Percentiles rank a stretch among this genome's conserved stretches.
These are phyloP conservation scores for Myiotriccus ornatus DNA, from an alignment of 2,797 vertebrate genomes.

Conservation along the genomic window DNA sequence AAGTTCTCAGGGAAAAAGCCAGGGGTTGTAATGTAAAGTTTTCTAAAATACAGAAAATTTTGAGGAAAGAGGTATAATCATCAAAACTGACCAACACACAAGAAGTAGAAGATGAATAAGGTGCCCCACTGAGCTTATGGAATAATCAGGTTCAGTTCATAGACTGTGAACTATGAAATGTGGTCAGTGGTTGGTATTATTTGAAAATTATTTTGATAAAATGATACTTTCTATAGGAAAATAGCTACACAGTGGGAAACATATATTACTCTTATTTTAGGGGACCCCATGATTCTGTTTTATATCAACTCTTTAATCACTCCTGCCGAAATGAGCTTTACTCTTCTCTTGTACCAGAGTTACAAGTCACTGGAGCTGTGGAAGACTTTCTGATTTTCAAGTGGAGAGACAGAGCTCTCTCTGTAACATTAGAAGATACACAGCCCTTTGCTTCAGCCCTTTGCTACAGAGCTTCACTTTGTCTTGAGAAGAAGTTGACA, in stretches of 20 bases:
- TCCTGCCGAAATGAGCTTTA: neutral
- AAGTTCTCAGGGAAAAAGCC: neutral
- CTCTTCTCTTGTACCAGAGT: neutral
- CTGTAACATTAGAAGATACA: rapidly evolving
- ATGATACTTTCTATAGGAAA: neutral
- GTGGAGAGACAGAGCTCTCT: neutral
- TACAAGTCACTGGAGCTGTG: neutral
- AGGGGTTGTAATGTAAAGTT: neutral
- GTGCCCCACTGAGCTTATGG: neutral
- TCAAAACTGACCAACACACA: neutral
- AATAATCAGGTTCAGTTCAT: neutral
- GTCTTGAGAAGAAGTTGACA: neutral
- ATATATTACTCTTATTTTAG: neutral
- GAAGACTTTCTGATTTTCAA: neutral
- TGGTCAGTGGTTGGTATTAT: neutral
- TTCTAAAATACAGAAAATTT: neutral
- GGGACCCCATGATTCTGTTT: neutral
- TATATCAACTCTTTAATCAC: neutral
- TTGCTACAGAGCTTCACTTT: neutral
- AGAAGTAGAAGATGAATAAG: neutral
- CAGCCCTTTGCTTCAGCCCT: neutral
- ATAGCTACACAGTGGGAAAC: neutral
- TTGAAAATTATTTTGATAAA: slow-evolving; percentile 27
- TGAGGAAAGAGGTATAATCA: slow-evolving; percentile 1
- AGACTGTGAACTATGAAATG: neutral